These are phyloP conservation scores for Zaprionus camerounensis DNA, from an alignment of 1,140 invertebrate genomes.

Conservation along the genomic window DNA sequence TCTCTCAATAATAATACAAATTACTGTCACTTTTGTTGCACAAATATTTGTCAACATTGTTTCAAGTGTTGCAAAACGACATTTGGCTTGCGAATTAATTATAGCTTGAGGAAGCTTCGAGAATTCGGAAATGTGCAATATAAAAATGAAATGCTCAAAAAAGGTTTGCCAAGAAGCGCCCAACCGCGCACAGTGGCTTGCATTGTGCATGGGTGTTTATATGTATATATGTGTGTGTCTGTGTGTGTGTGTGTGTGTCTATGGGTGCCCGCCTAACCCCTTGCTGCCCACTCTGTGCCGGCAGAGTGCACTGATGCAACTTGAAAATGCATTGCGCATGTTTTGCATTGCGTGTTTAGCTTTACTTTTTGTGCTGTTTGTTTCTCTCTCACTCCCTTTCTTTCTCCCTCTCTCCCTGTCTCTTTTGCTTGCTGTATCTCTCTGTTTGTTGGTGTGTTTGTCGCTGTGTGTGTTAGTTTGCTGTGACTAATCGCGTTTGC, in stretches of 20 bases:
- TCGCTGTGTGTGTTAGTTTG: slow-evolving; percentile 15
- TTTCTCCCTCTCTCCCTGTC: background rate
- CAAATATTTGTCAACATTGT: background rate
- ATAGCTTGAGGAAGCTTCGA: background rate
- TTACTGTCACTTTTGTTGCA: background rate
- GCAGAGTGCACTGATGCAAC: slow-evolving; percentile 63
- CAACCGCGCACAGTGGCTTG: slow-evolving; percentile 52
- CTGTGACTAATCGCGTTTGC: slow-evolving; percentile 43
- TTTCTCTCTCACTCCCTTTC: background rate
- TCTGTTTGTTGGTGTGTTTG: background rate
- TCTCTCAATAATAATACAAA: too few species aligned
- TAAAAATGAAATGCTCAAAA: slow-evolving; percentile 6
- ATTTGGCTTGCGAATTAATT: background rate
- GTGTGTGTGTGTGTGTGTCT: background rate
- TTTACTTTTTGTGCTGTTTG: slow-evolving; percentile 11
- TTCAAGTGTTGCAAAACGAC: background rate
- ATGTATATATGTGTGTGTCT: background rate
- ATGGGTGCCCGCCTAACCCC: background rate
- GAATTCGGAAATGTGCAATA: slow-evolving; percentile 12
- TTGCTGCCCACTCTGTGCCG: background rate
- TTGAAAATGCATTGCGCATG: slow-evolving; percentile 73
- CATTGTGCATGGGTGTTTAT: slow-evolving; percentile 45
- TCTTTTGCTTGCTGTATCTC: background rate
- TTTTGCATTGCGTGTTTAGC: slow-evolving; percentile 67
- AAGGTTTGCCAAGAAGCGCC: slow-evolving; percentile 52